phyloP scores from a whole-genome alignment of 2,113 vertebrate genomes.

The Bolborhynchus lineola region DNA sequence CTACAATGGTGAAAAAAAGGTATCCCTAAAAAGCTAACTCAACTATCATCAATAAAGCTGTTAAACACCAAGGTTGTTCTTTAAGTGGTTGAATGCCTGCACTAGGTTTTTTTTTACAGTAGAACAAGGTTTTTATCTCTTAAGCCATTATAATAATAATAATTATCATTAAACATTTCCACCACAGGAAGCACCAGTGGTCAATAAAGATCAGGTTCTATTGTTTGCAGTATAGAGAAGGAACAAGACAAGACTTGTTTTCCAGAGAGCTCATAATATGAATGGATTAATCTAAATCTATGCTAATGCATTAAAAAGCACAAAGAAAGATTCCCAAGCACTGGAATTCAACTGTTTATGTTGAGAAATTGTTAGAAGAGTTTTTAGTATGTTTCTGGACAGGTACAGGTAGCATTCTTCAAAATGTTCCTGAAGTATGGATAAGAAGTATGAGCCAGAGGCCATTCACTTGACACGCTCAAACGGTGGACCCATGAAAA shows the following conservation, averaged over 20 bases:
- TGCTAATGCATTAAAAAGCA: not conserved
- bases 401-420: not conserved
- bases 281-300: not conserved
- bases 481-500: not conserved
- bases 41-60: not conserved
- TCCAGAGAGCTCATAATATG: not conserved
- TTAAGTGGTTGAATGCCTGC: not conserved
- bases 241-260: not conserved
- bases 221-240: not conserved
- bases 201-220: not conserved
- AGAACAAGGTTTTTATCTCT: not conserved
- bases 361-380: not conserved
- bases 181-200: not conserved
- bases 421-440: not conserved
- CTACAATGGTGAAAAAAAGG: fast-evolving
- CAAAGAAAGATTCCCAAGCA: not conserved
- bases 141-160: not conserved
- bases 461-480: not conserved
- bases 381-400: not conserved
- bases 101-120: not conserved
- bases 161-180: not conserved
- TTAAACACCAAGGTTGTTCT: not conserved
- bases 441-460: not conserved
- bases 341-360: not conserved
- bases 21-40: fast-evolving